Evolutionary conservation across 2,888 invertebrate species (phyloP).

Genomic region (Spialia ferax): DNA sequence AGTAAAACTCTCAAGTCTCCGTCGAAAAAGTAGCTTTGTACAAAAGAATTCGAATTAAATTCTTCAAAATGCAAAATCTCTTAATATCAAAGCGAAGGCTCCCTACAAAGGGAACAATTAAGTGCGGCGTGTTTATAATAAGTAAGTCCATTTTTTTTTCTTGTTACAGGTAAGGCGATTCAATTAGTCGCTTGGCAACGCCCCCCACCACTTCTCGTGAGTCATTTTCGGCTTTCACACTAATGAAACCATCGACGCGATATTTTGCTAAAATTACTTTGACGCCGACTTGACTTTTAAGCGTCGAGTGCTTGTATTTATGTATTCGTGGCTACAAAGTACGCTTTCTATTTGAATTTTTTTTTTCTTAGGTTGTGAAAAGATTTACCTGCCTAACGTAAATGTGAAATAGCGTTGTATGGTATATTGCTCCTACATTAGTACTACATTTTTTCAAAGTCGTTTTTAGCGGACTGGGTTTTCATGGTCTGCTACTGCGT

Average conservation of each 20-base stretch:
- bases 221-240: constrained; percentile 60
- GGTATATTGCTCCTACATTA: too few species aligned
- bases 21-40: neutral
- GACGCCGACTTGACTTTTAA: constrained; percentile 6
- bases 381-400: too few species aligned
- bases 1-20: neutral
- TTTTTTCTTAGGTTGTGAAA: neutral
- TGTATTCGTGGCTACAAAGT: neutral
- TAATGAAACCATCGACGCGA: constrained; percentile 52
- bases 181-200: constrained; percentile 48
- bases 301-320: neutral
- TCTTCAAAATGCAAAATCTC: constrained; percentile 10
- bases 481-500: too few species aligned
- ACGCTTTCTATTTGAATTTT: neutral
- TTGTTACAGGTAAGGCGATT: constrained; percentile 50
- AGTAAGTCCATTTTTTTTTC: constrained; percentile 20
- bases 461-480: too few species aligned
- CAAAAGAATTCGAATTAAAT: constrained; percentile 23
- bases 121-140: constrained; percentile 32
- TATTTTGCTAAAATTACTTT: constrained; percentile 31
- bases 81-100: constrained; percentile 17
- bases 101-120: constrained; percentile 31
- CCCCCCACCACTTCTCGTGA: constrained; percentile 41
- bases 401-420: too few species aligned
- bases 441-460: too few species aligned